Conservation (phyloP, 2,113 vertebrate species). For the Centropristis striata region DNA sequence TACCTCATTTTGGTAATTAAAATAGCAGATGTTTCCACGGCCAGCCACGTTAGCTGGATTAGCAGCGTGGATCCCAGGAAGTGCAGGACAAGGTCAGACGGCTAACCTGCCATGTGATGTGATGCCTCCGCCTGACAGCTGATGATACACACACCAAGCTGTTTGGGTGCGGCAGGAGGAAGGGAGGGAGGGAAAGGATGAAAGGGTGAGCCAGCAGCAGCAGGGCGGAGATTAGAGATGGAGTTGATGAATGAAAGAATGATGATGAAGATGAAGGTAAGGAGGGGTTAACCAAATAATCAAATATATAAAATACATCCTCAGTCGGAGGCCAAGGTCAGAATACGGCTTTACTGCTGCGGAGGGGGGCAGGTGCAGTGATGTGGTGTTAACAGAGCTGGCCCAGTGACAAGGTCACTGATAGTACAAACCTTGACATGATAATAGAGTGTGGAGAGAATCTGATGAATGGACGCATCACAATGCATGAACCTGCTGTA, state of each 20-base stretch:
- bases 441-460: constrained; percentile 21
- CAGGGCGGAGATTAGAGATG: not conserved
- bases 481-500: constrained; percentile 15
- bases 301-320: constrained; percentile 6
- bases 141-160: constrained; percentile 53
- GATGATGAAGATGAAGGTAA: not conserved
- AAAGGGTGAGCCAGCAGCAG: not conserved
- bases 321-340: constrained; percentile 14
- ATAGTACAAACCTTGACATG: constrained; percentile 32
- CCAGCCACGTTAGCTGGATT: constrained; percentile 70
- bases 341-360: not conserved
- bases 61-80: constrained; percentile 59
- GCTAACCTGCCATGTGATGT: constrained; percentile 68
- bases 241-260: constrained; percentile 12
- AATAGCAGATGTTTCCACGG: constrained; percentile 74
- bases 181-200: not conserved
- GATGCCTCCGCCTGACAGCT: constrained; percentile 65
- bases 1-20: constrained; percentile 77
- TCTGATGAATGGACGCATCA: constrained; percentile 32
- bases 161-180: constrained; percentile 23
- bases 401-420: constrained; percentile 48
- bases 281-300: not conserved
- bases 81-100: constrained; percentile 78
- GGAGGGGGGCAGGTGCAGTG: constrained; percentile 2
- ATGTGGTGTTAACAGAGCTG: constrained; percentile 9